A percentile compares a stretch with the other conserved stretches of the same genome.
These are phyloP conservation scores for Mormyrus proboscirostris DNA, from an alignment of 2,797 vertebrate species.

Conservation along the genomic window DNA sequence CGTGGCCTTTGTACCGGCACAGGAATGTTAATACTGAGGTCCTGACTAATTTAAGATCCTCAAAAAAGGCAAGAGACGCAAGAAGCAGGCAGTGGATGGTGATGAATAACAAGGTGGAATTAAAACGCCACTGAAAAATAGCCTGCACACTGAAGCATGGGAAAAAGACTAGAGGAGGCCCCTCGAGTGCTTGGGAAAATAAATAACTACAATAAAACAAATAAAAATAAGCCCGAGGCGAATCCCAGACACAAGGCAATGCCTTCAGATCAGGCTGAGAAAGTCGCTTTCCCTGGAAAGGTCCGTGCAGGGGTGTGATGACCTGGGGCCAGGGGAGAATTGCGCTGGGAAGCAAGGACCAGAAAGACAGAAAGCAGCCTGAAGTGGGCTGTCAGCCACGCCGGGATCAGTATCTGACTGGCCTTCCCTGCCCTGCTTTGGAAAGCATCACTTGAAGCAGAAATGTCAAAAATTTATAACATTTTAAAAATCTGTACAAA, in stretches of 20 bases:
- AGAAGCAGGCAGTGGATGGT: background rate
- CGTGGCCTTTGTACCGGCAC: background rate
- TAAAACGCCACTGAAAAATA: background rate
- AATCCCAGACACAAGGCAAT: conserved; percentile 8
- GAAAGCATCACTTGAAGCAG: background rate
- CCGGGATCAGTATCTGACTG: background rate
- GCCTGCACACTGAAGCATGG: conserved; percentile 26
- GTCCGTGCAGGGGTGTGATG: background rate
- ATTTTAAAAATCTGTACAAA: background rate
- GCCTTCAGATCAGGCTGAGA: background rate
- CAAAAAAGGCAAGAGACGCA: background rate
- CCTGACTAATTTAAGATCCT: background rate
- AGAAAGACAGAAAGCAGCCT: background rate
- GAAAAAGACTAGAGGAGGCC: conserved; percentile 25
- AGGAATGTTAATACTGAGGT: background rate
- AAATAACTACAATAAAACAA: conserved; percentile 30
- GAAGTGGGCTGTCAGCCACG: too few relatives aligned
- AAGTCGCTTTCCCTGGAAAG: background rate
- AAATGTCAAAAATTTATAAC: background rate
- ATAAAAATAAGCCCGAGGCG: background rate
- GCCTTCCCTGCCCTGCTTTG: background rate
- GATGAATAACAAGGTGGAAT: background rate
- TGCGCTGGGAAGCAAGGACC: background rate
- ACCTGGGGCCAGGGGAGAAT: background rate
- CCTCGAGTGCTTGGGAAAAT: conserved; percentile 21